These are phyloP conservation scores for Schizaphis graminum DNA, from an alignment of 2,888 invertebrate species.

Conservation along the genomic window DNA sequence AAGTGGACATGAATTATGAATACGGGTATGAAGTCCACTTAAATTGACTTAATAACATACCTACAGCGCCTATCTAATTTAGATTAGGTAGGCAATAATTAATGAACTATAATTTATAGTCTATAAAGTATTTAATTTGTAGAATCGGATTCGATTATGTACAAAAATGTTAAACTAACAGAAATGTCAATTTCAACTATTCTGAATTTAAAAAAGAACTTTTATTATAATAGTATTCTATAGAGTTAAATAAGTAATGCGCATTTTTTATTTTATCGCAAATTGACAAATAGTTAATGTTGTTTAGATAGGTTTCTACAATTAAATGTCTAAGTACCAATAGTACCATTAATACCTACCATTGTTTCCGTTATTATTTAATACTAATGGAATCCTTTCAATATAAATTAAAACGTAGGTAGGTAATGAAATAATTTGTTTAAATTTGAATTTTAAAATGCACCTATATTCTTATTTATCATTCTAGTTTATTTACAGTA, in stretches of 20 bases:
- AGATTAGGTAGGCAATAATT: not conserved
- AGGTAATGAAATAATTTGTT: not conserved
- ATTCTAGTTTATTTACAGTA: not conserved
- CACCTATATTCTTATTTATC: not conserved
- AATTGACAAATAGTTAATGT: not conserved
- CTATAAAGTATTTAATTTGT: not conserved
- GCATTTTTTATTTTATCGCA: not conserved
- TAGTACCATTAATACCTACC: too few relatives aligned
- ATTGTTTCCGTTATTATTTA: not conserved
- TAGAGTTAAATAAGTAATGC: not conserved
- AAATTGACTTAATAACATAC: not conserved
- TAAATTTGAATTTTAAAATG: not conserved
- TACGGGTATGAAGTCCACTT: not conserved
- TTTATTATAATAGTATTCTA: not conserved
- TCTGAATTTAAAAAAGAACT: not conserved
- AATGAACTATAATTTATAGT: not conserved
- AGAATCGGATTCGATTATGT: not conserved
- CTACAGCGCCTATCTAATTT: too few relatives aligned
- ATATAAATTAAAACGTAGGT: not conserved
- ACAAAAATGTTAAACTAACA: not conserved
- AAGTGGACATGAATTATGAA: not conserved
- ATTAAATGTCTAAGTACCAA: too few relatives aligned
- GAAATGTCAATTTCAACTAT: not conserved
- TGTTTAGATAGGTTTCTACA: not conserved
- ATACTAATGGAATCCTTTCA: not conserved